Base-by-base conservation (phyloP, 2,797 vertebrate species). In the Acrossocheilus fasciatus region DNA sequence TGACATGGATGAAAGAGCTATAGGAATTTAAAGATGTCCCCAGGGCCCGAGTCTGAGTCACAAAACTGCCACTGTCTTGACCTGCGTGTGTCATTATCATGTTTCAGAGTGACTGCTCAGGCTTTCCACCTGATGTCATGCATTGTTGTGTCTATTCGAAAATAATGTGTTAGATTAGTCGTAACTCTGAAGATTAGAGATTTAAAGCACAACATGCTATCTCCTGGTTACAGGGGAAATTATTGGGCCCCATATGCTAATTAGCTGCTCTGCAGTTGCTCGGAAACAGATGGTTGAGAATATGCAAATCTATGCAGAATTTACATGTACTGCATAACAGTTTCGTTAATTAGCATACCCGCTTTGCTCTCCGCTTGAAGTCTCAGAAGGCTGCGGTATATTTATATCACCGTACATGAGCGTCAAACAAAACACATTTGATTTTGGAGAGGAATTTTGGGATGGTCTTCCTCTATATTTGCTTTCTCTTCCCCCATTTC, bases 231-330 rank as follows among this genome's bases (percentile, higher is more conserved):
- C 94, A 93, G 91, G 93, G 93, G 92, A 94, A 97, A 98, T 98
- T 97, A 97, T 98, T 98, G 97, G 98, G 96, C 96, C 95, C 95
- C 95, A 95, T 98, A 98, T 98, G 98, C 96, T 99, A 98, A 99
- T 98, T 97, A 98, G 96, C 96, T 90, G 94, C 95, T 96, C 96
- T 95, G 96, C 95, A 96, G 97, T 98, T 97, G 96, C 98, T 95
- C 94, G 97, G 96, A 98, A 98, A 99, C 98, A 98, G 98, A 98
- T 98, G 98, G 97, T 96, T 90, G 95, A 95, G 96, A 99, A 97
- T 98, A 98, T 99, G 98, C 97, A 99, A 98, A 99, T 99, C 96
- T 96, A 97, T 97, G 97, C 97, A 98, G 97, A 97, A 99, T 98
- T 97, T 97, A 97, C 97, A 97, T 97, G 94, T 94, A 93, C 95